These are phyloP conservation scores for Hypomesus transpacificus DNA, from an alignment of 2,113 vertebrate species.

Conservation along the genomic window DNA sequence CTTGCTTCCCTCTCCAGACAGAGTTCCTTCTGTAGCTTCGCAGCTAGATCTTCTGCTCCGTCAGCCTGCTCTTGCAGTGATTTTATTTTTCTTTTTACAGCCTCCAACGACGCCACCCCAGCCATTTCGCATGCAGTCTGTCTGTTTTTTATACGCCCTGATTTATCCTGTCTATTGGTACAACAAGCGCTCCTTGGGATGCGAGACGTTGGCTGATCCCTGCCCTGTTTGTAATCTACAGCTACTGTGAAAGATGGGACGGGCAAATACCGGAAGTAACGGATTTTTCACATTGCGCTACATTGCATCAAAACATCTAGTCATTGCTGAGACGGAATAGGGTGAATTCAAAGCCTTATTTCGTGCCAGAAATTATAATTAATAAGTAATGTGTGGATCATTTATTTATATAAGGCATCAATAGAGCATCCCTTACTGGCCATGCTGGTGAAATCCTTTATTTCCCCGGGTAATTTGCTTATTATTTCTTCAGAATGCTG, in stretches of 20 bases:
- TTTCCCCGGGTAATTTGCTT: too few species aligned
- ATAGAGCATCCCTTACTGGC: slow-evolving; percentile 33
- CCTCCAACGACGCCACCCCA: slow-evolving; percentile 84
- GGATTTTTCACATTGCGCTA: slow-evolving; percentile 7
- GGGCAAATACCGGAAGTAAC: slow-evolving; percentile 66
- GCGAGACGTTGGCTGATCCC: slow-evolving; percentile 57
- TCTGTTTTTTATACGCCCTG: not conserved
- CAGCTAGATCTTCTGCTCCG: slow-evolving; percentile 79
- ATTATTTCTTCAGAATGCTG: too few species aligned
- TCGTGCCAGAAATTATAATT: too few species aligned
- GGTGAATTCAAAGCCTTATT: too few species aligned
- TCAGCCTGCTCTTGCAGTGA: slow-evolving; percentile 89
- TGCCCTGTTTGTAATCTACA: slow-evolving; percentile 62
- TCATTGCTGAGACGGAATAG: too few species aligned
- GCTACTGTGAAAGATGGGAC: slow-evolving; percentile 57
- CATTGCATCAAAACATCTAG: not conserved
- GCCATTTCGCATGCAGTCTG: slow-evolving; percentile 68
- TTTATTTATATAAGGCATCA: too few species aligned
- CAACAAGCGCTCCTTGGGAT: slow-evolving; percentile 24
- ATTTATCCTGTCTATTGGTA: slow-evolving; percentile 10
- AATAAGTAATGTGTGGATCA: too few species aligned
- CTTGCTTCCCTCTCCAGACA: slow-evolving; percentile 80
- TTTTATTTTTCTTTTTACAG: slow-evolving; percentile 89
- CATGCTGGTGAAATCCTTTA: too few species aligned
- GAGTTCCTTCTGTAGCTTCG: slow-evolving; percentile 82